Base-by-base conservation (phyloP, 2,113 vertebrate genomes). In the Nicator chloris region DNA sequence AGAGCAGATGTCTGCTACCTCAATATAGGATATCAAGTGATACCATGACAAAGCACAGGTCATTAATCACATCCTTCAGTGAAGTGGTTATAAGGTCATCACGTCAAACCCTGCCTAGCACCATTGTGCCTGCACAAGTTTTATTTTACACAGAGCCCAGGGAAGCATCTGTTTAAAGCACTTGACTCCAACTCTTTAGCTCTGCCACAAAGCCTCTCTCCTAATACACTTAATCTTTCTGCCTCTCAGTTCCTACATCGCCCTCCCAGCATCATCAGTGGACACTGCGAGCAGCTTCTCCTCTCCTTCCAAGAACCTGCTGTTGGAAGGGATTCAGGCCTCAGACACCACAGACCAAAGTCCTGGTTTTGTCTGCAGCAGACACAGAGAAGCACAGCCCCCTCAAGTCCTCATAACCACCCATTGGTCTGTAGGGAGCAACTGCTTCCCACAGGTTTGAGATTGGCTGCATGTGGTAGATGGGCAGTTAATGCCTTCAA, bases 81-180 rank as follows among this genome's bases (percentile, higher is more conserved):
- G 57, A 82, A 95, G 88, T 37, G 66, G 35, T 54, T 80, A 26
- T 82, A 95, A 96, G 96, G 95, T 92, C 92, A 96, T 85, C 85
- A 76, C 75, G 33, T 94, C 90, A 94, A 69, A 66, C 66, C 70
- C 18, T 79, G n/a, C 93, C 82, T 91, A 69, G 73, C 90, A 85
- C 82, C 82, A 19, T 11, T 59, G 90, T 91, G 82, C 75, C 78
- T 80, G 63, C 70, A 82, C 63, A 49, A 94, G 92, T 90, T 92
- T 96, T 90, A 92, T 95, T 94, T 96, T 95, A 82, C 95, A 95
- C 10, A n/a, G 45, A 72, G 37, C 45, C 75, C 2, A 4, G 61
- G 63, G 53, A 94, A 90, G 50, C 85, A 90, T 69, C 93, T 90
- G 75, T 22, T 92, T 93, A 65, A 77, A 87, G 45, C 57, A 80